phyloP scores from a whole-genome alignment of 2,888 invertebrate species.

The Cephonodes hylas region DNA sequence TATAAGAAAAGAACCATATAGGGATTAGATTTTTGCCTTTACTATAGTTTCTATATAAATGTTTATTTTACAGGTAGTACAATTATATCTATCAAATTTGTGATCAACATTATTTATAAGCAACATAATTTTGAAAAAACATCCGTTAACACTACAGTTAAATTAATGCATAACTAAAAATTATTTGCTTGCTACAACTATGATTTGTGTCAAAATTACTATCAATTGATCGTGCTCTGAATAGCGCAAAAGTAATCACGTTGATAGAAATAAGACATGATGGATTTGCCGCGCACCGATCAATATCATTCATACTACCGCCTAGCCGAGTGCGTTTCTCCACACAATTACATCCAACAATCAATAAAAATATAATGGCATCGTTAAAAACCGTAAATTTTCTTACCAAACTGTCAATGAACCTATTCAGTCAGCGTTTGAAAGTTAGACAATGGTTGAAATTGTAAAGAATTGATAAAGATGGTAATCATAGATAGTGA shows the following conservation, averaged over 20 bases:
- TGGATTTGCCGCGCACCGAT: neutral
- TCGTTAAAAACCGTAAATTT: neutral
- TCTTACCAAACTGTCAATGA: neutral
- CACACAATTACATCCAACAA: neutral
- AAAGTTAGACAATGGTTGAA: neutral
- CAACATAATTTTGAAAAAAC: too few species aligned
- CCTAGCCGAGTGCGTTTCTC: neutral
- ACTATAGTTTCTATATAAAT: too few species aligned
- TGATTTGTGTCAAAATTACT: neutral
- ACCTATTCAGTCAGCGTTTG: neutral
- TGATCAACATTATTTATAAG: too few species aligned
- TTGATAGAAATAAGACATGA: neutral
- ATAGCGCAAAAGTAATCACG: neutral
- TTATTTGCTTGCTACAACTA: neutral
- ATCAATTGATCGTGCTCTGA: neutral
- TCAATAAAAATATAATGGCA: neutral
- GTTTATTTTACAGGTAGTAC: too few species aligned
- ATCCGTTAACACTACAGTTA: too few species aligned
- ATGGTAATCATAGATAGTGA: neutral
- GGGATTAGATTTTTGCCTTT: too few species aligned
- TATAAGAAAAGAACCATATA: too few species aligned
- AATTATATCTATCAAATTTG: too few species aligned
- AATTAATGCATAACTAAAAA: too few species aligned
- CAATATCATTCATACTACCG: neutral
- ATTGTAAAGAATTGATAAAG: conserved; percentile 1